Percentiles rank a stretch among this genome's conserved stretches.
phyloP scores from a whole-genome alignment of 2,888 invertebrate species.

The Eupelmus urozonus region DNA sequence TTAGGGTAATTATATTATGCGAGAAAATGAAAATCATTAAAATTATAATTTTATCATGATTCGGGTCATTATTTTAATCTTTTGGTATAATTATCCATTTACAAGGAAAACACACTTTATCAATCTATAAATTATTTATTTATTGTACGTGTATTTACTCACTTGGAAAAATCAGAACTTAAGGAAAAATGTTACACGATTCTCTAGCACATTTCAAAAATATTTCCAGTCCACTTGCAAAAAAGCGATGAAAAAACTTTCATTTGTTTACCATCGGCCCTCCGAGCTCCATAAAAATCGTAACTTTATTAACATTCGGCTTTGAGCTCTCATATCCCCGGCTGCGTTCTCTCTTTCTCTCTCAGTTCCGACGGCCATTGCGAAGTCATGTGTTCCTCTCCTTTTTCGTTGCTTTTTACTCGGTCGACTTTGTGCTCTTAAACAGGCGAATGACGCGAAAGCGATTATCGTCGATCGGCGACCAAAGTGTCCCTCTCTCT shows the following conservation, averaged over 20 bases:
- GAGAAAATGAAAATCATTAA: too few relatives aligned
- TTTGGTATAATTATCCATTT: too few relatives aligned
- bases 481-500: slow-evolving; percentile 11
- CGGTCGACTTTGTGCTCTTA: slow-evolving; percentile 35
- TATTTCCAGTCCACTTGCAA: too few relatives aligned
- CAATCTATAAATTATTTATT: too few relatives aligned
- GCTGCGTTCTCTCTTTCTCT: background rate
- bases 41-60: too few relatives aligned
- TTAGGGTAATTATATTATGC: too few relatives aligned
- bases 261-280: too few relatives aligned
- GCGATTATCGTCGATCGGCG: slow-evolving; percentile 51
- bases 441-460: slow-evolving; percentile 35
- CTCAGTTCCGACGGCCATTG: background rate
- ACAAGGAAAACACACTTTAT: too few relatives aligned
- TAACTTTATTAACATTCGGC: slow-evolving; percentile 39
- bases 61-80: too few relatives aligned
- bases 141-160: too few relatives aligned
- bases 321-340: background rate
- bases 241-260: too few relatives aligned
- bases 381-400: background rate
- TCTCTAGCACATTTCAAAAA: background rate
- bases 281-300: slow-evolving; percentile 4
- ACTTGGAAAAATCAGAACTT: background rate
- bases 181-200: too few relatives aligned
- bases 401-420: slow-evolving; percentile 24